These are phyloP conservation scores for Oophaga sylvatica DNA, from an alignment of 2,797 vertebrate species.

Conservation along the genomic window DNA sequence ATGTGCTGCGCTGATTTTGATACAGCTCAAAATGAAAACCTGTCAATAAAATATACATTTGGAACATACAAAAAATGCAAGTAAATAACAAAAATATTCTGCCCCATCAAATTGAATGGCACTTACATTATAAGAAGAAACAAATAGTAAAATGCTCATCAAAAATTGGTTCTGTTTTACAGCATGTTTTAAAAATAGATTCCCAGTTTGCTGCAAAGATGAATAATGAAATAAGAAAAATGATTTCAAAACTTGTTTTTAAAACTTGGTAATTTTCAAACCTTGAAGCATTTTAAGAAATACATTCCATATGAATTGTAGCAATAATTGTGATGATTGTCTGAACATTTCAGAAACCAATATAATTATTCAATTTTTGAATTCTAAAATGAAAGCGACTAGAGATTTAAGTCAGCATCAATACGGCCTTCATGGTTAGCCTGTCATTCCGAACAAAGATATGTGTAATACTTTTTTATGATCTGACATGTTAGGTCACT, in stretches of 20 bases:
- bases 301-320: slow-evolving; percentile 54
- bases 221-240: slow-evolving; percentile 26
- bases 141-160: not conserved
- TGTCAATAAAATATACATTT: not conserved
- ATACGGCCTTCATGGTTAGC: slow-evolving; percentile 63
- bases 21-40: not conserved
- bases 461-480: slow-evolving; percentile 62
- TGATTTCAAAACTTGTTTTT: slow-evolving; percentile 53
- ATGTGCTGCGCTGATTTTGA: not conserved
- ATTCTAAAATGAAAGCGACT: slow-evolving; percentile 54
- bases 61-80: not conserved
- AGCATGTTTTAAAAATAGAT: slow-evolving; percentile 20
- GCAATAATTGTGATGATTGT: slow-evolving; percentile 54
- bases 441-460: slow-evolving; percentile 65
- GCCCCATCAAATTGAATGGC: not conserved
- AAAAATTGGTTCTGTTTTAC: slow-evolving; percentile 47
- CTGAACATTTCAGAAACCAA: slow-evolving; percentile 58
- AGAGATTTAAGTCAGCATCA: slow-evolving; percentile 57
- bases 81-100: not conserved
- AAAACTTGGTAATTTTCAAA: slow-evolving; percentile 42
- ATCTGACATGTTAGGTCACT: slow-evolving; percentile 52
- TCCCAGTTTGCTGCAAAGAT: slow-evolving; percentile 28
- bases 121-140: not conserved
- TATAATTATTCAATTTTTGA: slow-evolving; percentile 60
- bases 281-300: slow-evolving; percentile 41